A percentile compares a stretch with the other conserved stretches of the same genome.
These are phyloP conservation scores for Paguma larvata DNA, from an alignment of 2,797 vertebrate species.

Conservation along the genomic window DNA sequence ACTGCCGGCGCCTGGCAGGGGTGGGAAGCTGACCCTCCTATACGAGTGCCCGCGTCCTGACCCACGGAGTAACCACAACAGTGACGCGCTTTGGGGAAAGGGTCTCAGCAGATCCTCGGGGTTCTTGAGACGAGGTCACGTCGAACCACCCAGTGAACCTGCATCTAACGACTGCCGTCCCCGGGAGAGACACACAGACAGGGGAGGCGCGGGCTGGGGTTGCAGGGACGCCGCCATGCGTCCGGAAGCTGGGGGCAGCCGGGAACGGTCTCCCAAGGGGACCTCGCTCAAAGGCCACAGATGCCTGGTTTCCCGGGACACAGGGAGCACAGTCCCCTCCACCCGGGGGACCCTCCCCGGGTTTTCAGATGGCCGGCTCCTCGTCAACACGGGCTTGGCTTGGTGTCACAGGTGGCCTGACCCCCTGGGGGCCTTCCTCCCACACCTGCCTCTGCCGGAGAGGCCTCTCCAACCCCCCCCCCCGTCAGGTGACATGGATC, in stretches of 20 bases:
- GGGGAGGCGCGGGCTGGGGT: neutral
- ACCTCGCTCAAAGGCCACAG: no score
- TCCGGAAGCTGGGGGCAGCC: neutral
- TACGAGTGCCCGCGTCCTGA: neutral
- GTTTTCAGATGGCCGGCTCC: neutral
- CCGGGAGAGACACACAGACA: no score
- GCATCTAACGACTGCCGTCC: neutral
- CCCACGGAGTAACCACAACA: fast-evolving
- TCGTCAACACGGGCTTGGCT: neutral
- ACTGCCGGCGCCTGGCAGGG: neutral
- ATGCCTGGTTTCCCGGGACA: no score
- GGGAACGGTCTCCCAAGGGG: neutral
- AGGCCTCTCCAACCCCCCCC: neutral
- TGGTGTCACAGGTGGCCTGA: neutral
- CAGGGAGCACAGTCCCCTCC: no score
- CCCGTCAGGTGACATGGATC: neutral
- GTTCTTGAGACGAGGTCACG: neutral
- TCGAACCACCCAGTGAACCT: neutral
- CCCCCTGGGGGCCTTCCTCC: neutral
- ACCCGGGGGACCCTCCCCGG: neutral
- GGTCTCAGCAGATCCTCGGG: neutral
- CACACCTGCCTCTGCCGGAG: neutral
- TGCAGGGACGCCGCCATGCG: fast-evolving
- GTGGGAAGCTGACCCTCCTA: neutral
- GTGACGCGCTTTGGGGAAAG: neutral